Evolutionary conservation across 2,888 invertebrate genomes (phyloP).

Genomic region (Eupithecia exiguata): DNA sequence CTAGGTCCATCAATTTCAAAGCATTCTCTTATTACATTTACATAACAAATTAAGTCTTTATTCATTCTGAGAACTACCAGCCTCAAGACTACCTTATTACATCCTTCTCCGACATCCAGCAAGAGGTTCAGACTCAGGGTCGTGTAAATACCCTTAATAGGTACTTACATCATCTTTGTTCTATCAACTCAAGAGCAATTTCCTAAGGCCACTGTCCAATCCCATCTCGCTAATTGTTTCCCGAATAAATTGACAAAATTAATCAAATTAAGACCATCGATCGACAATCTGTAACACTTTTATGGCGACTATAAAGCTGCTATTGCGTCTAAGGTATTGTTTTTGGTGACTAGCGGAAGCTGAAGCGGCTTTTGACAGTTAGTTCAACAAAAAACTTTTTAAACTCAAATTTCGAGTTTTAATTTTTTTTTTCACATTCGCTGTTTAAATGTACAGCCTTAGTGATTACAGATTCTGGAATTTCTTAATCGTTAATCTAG

Average conservation of each 20-base stretch:
- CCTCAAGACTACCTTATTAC: background rate
- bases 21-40: no score
- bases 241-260: constrained; percentile 39
- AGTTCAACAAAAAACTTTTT: no score
- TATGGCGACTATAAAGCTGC: background rate
- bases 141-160: constrained; percentile 4
- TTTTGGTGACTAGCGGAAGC: background rate
- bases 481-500: no score
- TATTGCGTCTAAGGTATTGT: background rate
- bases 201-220: constrained; percentile 5
- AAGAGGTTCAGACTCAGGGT: background rate
- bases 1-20: no score
- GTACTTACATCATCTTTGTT: constrained; percentile 10
- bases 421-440: no score
- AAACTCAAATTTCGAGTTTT: no score
- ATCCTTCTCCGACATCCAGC: background rate
- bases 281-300: constrained; percentile 46
- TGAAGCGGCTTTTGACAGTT: background rate
- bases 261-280: constrained; percentile 42
- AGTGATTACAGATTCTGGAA: no score
- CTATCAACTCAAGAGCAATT: constrained; percentile 12
- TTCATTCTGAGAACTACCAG: background rate
- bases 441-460: no score
- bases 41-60: no score
- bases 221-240: constrained; percentile 24